These are phyloP conservation scores for Melanostoma scalare DNA, from an alignment of 2,888 invertebrate species.

Conservation along the genomic window DNA sequence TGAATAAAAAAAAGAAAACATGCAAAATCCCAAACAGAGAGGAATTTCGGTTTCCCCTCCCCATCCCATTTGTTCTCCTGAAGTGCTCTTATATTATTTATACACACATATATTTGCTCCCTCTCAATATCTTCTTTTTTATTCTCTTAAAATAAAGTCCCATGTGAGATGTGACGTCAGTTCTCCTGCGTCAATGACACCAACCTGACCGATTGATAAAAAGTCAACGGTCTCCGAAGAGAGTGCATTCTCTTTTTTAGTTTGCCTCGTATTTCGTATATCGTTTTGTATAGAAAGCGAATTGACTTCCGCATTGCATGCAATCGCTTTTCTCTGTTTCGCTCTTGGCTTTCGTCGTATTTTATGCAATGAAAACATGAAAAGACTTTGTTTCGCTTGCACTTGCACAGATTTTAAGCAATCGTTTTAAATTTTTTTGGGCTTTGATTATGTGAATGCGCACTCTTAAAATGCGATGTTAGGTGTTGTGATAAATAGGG, in stretches of 20 bases:
- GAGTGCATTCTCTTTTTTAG: slow-evolving; percentile 34
- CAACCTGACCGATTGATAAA: slow-evolving; percentile 43
- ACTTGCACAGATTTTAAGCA: slow-evolving; percentile 12
- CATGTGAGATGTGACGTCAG: slow-evolving; percentile 67
- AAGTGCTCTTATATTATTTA: neutral
- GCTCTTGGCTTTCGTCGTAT: slow-evolving; percentile 30
- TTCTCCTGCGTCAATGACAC: slow-evolving; percentile 70
- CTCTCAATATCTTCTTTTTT: slow-evolving; percentile 31
- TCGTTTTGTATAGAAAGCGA: slow-evolving; percentile 68
- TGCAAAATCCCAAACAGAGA: slow-evolving; percentile 61
- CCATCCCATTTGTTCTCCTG: neutral
- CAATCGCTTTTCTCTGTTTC: slow-evolving; percentile 41
- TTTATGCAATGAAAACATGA: slow-evolving; percentile 6
- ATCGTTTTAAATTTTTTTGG: neutral
- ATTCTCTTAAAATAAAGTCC: slow-evolving; percentile 57
- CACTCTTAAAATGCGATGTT: slow-evolving; percentile 35
- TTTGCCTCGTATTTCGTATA: slow-evolving; percentile 14
- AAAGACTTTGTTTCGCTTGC: slow-evolving; percentile 12
- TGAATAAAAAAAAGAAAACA: slow-evolving; percentile 2
- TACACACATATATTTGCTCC: neutral
- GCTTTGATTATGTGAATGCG: slow-evolving; percentile 12
- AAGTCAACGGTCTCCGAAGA: slow-evolving; percentile 25
- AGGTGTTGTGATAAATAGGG: neutral
- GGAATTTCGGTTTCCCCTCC: slow-evolving; percentile 23
- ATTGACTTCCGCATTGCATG: slow-evolving; percentile 72